Evolutionary conservation across 1,140 invertebrate species (phyloP).

Genomic region (Bombus haemorrhoidalis): DNA sequence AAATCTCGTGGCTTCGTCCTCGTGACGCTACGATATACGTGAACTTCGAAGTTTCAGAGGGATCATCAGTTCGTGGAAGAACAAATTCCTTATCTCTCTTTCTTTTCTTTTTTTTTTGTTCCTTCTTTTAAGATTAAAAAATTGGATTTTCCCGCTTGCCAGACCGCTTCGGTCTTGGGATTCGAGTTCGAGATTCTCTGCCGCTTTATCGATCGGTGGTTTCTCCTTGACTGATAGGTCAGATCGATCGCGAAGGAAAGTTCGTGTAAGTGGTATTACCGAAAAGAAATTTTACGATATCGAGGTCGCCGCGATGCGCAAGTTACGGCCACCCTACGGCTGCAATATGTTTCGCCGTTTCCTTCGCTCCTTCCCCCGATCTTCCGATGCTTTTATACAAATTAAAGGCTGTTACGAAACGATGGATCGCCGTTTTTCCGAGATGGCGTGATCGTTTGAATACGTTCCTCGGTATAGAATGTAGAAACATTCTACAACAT

Average conservation of each 20-base stretch:
- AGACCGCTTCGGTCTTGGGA: too few species aligned
- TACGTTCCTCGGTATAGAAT: background rate
- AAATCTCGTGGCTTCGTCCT: too few species aligned
- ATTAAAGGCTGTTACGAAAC: conserved; percentile 11
- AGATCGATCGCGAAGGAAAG: conserved; percentile 37
- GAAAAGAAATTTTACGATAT: conserved; percentile 27
- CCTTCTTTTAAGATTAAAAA: too few species aligned
- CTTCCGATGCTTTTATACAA: conserved; percentile 25
- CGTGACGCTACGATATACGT: too few species aligned
- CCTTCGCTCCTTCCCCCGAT: too few species aligned
- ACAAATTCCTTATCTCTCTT: too few species aligned
- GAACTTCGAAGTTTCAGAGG: too few species aligned
- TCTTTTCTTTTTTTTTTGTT: too few species aligned
- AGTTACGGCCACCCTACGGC: background rate
- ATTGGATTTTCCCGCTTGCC: too few species aligned
- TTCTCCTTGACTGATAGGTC: conserved; percentile 31
- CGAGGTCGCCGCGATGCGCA: background rate
- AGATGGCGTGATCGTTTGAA: background rate
- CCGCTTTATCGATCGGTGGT: conserved; percentile 28
- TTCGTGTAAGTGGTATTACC: conserved; percentile 13
- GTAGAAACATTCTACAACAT: background rate
- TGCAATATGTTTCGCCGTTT: background rate
- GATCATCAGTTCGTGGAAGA: too few species aligned
- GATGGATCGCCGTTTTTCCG: background rate
- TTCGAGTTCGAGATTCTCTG: background rate